phyloP scores from a whole-genome alignment of 2,797 vertebrate species.

The Presbytis comata region DNA sequence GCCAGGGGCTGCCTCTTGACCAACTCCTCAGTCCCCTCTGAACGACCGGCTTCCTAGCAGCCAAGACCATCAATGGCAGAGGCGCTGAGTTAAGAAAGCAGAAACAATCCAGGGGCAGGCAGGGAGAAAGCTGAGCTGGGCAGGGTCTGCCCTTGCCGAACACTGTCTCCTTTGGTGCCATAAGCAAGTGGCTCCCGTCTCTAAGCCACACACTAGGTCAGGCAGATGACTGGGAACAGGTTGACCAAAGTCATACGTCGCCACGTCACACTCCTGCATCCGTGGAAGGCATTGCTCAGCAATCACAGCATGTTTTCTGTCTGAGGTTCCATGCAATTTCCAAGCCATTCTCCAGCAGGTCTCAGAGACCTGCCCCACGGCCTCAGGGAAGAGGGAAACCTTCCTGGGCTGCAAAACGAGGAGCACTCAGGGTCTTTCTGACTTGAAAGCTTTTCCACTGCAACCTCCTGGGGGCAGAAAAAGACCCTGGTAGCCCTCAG shows the following conservation, averaged over 20 bases:
- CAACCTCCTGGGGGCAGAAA: background rate
- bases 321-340: background rate
- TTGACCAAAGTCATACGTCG: background rate
- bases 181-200: background rate
- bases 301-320: background rate
- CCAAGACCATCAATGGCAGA: background rate
- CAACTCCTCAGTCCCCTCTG: background rate
- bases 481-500: background rate
- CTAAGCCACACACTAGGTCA: no score
- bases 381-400: background rate
- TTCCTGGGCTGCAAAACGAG: no score
- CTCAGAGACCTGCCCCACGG: background rate
- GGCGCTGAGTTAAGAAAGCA: background rate
- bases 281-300: background rate
- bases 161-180: background rate
- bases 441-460: background rate
- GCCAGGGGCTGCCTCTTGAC: background rate
- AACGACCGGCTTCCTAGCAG: background rate
- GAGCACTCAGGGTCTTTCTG: background rate
- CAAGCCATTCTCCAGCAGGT: background rate
- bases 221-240: background rate
- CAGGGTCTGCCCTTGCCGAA: background rate
- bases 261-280: rapidly evolving
- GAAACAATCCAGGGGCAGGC: background rate
- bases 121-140: background rate